A percentile compares a stretch with the other conserved stretches of the same genome.
These are phyloP conservation scores for Tauraco erythrolophus DNA, from an alignment of 2,113 vertebrate species.

Conservation along the genomic window DNA sequence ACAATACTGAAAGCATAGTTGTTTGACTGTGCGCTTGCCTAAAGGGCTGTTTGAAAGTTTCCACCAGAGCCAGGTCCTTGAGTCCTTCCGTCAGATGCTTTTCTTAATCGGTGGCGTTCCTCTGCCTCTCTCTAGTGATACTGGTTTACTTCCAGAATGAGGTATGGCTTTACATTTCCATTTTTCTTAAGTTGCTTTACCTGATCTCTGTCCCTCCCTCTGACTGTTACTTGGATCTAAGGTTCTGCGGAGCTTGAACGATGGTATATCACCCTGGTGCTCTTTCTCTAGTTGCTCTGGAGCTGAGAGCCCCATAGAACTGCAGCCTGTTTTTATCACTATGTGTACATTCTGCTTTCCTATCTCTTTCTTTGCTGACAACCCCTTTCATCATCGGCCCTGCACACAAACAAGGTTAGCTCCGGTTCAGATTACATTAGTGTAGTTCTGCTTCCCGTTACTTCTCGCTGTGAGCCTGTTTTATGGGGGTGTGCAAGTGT, in stretches of 20 bases:
- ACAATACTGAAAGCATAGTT: neutral
- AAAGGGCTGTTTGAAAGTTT: neutral
- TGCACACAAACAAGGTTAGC: conserved; percentile 58
- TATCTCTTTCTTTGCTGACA: conserved; percentile 30
- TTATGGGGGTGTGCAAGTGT: neutral
- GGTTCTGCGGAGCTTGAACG: neutral
- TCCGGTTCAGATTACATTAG: conserved; percentile 51
- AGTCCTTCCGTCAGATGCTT: neutral
- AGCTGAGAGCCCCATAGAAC: neutral
- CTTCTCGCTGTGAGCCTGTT: neutral
- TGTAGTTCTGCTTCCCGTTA: conserved; percentile 44
- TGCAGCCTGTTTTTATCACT: neutral
- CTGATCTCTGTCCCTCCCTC: neutral
- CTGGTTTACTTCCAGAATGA: neutral
- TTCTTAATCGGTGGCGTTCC: neutral
- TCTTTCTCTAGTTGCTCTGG: neutral
- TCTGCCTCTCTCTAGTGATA: neutral
- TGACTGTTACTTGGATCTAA: neutral
- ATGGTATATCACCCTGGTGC: neutral
- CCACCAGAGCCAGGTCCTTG: neutral
- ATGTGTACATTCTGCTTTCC: neutral
- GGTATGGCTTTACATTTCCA: neutral
- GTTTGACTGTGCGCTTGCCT: neutral
- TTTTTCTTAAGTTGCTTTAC: neutral
- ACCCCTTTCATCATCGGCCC: conserved; percentile 15